Evolutionary conservation across 2,113 vertebrate species (phyloP).

Genomic region (Gymnobelideus leadbeateri): DNA sequence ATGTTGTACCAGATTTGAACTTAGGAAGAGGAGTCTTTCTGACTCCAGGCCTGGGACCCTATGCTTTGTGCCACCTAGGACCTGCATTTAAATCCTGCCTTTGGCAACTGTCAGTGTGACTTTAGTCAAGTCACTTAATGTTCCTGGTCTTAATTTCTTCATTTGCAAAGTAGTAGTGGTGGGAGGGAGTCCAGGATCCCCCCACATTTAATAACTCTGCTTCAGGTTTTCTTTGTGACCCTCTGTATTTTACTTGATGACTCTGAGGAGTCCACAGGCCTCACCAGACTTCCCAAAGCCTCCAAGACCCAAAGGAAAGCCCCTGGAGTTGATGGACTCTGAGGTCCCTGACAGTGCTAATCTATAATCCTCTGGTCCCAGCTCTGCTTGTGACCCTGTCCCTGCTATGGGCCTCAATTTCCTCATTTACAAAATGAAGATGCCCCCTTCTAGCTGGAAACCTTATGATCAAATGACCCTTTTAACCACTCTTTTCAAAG

Average conservation of each 20-base stretch:
- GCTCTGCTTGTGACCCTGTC: background rate
- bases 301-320: background rate
- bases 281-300: background rate
- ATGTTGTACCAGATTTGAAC: background rate
- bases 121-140: background rate
- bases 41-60: background rate
- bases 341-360: background rate
- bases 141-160: background rate
- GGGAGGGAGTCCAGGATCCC: background rate
- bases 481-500: background rate
- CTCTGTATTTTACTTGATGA: background rate
- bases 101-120: no score
- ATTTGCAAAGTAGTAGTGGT: background rate
- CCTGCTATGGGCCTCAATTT: background rate
- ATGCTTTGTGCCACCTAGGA: no score
- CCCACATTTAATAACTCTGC: background rate
- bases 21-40: background rate
- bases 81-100: no score
- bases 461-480: background rate
- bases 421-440: background rate
- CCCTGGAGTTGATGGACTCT: background rate
- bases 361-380: background rate
- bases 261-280: background rate
- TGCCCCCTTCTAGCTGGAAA: background rate
- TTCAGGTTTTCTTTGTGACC: background rate